Base-by-base conservation (phyloP, 1,140 invertebrate genomes). In the Heliconius nattereri region DNA sequence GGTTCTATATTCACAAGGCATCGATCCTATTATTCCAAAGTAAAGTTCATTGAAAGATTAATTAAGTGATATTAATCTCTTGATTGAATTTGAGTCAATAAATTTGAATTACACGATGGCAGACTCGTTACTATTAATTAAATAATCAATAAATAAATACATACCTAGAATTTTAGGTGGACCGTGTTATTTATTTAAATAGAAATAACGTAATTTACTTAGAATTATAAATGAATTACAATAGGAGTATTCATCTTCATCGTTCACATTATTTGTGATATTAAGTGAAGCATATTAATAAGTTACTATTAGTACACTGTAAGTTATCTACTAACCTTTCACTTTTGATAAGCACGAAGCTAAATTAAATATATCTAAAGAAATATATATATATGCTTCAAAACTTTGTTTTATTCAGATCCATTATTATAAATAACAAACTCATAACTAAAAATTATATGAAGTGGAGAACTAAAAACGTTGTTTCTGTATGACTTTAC, bases 271-370 rank as follows among this genome's bases (percentile, higher is more conserved):
- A 26, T 60, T 66, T 26, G 13, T 66, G 9, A 29, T 26, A 29
- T 23, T 66, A 26, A 66, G 3, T 66, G 9, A 11, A 6, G 23
- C 11, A 66, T 2, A 26, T 16, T 29, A 29, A 23, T 29, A 26
- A 66, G 11, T 66, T 26, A 66, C 26, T 29, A 66, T 9, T 29
- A 6, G 23, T 66, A 83, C 81, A 83, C 78, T 86, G 84, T 85
- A 80, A 80, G 26, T 74, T 87, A 87, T 85, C 82, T 71, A 86
- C 83, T 87, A 85, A 88, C 88, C 88, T 89, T 85, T 89, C 83
- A 86, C 85, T 85, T 75, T 45, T 79, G 85, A 86, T 88, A 86
- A 79, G 29, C n/a, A n/a, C 32, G 35, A 37, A 49, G 49, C 35
- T 49, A 70, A 23, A 52, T 37, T 23, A 13, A 19, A 73, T n/a